Conservation (phyloP, 2,797 vertebrate genomes). For the Myiothlypis chrysogaster region DNA sequence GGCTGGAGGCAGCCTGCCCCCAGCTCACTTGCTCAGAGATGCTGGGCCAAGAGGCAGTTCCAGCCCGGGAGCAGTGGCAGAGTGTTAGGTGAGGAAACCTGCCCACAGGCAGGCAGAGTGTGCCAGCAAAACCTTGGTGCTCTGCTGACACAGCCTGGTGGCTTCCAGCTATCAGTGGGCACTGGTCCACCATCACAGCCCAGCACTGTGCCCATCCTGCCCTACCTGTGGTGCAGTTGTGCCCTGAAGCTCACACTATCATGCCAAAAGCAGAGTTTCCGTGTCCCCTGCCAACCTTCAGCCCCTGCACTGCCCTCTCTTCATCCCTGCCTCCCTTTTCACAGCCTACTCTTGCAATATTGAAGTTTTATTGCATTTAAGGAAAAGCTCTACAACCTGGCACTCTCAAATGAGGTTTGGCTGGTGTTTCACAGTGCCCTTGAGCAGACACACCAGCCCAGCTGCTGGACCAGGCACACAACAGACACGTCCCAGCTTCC, state of each 20-base stretch:
- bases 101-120: neutral
- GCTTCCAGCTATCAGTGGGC: neutral
- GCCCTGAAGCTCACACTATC: neutral
- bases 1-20: neutral
- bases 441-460: neutral
- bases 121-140: neutral
- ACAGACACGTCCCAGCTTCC: neutral
- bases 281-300: neutral
- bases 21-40: neutral
- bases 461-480: neutral
- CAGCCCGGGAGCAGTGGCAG: neutral
- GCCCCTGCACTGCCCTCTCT: neutral
- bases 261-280: neutral
- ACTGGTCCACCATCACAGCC: neutral
- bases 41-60: neutral
- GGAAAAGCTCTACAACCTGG: neutral
- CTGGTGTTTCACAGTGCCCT: neutral
- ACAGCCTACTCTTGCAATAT: neutral
- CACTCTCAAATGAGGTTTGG: neutral
- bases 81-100: neutral
- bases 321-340: neutral
- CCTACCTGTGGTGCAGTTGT: rapidly evolving
- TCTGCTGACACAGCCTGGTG: neutral
- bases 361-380: neutral
- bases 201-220: rapidly evolving